phyloP scores from a whole-genome alignment of 2,113 vertebrate species.

The Cavia aperea region DNA sequence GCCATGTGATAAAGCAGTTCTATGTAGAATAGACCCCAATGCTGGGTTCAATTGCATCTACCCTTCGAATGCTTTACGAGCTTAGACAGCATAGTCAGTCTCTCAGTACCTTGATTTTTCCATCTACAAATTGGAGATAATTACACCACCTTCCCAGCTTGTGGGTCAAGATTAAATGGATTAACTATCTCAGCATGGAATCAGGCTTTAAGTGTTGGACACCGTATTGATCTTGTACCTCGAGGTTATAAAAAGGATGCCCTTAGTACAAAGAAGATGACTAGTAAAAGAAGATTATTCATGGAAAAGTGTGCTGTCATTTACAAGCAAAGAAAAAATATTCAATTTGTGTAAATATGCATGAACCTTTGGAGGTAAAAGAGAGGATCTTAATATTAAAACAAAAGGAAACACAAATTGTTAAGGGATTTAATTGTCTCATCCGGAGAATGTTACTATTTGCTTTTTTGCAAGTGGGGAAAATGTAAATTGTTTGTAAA shows the following conservation, averaged over 20 bases:
- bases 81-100: too few relatives aligned
- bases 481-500: background rate
- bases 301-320: background rate
- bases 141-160: background rate
- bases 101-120: background rate
- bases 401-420: background rate
- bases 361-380: background rate
- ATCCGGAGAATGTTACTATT: background rate
- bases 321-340: background rate
- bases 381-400: background rate
- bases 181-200: background rate
- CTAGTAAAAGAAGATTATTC: background rate
- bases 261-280: background rate
- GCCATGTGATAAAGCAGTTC: rapidly evolving
- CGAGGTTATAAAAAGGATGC: background rate
- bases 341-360: background rate
- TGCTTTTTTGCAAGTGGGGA: background rate
- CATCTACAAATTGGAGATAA: background rate
- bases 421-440: background rate
- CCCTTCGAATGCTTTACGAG: rapidly evolving
- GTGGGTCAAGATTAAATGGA: background rate
- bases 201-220: background rate
- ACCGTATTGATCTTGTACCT: background rate
- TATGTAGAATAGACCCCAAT: rapidly evolving
- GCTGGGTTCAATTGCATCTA: background rate